phyloP scores from a whole-genome alignment of 1,140 invertebrate species.

The Hycleus cichorii region DNA sequence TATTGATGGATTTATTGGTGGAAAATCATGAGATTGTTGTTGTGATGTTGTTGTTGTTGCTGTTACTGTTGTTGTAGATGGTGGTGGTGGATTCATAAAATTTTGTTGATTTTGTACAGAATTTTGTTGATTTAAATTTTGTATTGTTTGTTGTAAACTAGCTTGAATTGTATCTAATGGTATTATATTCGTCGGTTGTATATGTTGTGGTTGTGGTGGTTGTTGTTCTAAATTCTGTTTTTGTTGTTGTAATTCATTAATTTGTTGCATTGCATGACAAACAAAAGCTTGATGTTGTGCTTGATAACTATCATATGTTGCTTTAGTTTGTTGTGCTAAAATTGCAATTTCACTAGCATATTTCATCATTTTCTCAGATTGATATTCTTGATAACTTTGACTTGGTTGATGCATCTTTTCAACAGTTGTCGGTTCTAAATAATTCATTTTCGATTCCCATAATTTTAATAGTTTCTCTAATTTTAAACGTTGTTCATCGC shows the following conservation, averaged over 20 bases:
- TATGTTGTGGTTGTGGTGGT: constrained; percentile 13
- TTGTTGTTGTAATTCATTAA: constrained; percentile 75
- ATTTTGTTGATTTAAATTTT: constrained; percentile 25
- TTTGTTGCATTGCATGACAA: constrained; percentile 80
- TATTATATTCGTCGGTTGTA: constrained; percentile 24
- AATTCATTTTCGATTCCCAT: constrained; percentile 95
- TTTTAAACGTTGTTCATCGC: constrained; percentile 81
- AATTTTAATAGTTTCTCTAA: constrained; percentile 84
- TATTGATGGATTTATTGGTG: constrained; percentile 13
- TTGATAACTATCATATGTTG: constrained; percentile 57
- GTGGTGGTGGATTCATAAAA: constrained; percentile 12
- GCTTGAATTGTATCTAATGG: constrained; percentile 32
- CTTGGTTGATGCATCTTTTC: constrained; percentile 74
- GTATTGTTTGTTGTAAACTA: constrained; percentile 31
- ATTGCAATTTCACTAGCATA: constrained; percentile 61
- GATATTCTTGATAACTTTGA: constrained; percentile 73
- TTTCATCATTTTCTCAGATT: constrained; percentile 71
- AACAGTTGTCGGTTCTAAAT: constrained; percentile 78
- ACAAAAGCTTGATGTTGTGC: constrained; percentile 94
- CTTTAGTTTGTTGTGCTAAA: constrained; percentile 48
- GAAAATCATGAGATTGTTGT: background rate
- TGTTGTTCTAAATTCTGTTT: constrained; percentile 61
- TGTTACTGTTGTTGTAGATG: background rate
- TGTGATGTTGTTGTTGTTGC: constrained; percentile 5
- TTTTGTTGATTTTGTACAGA: constrained; percentile 7